phyloP scores from a whole-genome alignment of 2,888 invertebrate genomes.

The Drosophila macrospina region DNA sequence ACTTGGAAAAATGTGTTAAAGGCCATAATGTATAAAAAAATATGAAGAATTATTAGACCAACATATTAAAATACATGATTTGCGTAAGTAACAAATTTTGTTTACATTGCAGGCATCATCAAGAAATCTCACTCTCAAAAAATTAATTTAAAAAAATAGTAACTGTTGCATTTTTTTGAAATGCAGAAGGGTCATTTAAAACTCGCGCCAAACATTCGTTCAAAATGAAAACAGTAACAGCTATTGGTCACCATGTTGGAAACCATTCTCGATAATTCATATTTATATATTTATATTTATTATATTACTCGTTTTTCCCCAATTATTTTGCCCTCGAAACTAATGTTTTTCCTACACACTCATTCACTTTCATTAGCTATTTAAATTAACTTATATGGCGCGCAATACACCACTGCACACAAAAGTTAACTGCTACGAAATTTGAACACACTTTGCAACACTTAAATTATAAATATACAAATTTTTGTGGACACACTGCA shows the following conservation, averaged over 20 bases:
- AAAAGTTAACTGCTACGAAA: slow-evolving; percentile 30
- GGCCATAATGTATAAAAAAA: too few relatives aligned
- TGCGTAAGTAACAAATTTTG: too few relatives aligned
- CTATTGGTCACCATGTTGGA: too few relatives aligned
- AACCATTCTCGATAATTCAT: too few relatives aligned
- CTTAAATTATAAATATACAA: neutral
- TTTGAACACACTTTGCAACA: neutral
- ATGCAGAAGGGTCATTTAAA: neutral
- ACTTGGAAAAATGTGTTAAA: slow-evolving; percentile 1
- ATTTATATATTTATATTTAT: too few relatives aligned
- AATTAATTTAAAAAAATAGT: neutral
- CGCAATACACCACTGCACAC: neutral
- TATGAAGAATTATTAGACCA: neutral
- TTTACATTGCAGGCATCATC: too few relatives aligned
- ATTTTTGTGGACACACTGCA: slow-evolving; percentile 32
- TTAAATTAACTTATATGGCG: too few relatives aligned
- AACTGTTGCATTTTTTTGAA: neutral
- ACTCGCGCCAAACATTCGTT: neutral
- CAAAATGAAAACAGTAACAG: neutral
- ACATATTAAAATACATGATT: neutral
- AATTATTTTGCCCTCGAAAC: too few relatives aligned
- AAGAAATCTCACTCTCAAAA: too few relatives aligned
- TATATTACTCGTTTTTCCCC: too few relatives aligned
- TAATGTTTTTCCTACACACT: too few relatives aligned
- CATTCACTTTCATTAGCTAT: too few relatives aligned